Percentiles rank a stretch among this genome's conserved stretches.
phyloP scores from a whole-genome alignment of 1,140 invertebrate species.

The Aplysia californica region DNA sequence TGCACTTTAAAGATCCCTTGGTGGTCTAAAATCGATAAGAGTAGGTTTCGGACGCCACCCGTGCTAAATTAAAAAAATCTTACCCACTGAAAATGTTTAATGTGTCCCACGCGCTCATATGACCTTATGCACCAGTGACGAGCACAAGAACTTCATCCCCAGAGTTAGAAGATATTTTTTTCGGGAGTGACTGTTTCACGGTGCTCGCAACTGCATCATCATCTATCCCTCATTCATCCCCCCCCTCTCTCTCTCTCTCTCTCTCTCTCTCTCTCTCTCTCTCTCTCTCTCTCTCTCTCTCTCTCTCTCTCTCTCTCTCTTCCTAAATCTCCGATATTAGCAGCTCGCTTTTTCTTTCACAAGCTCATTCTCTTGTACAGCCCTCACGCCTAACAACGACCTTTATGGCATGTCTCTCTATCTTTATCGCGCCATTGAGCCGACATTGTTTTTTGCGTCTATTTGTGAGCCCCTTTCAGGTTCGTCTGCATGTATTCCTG shows the following conservation, averaged over 20 bases:
- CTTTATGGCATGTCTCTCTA: neutral
- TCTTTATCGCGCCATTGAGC: neutral
- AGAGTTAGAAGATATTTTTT: neutral
- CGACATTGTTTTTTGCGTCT: neutral
- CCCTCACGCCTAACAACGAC: neutral
- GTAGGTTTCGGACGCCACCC: no score
- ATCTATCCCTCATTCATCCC: no score
- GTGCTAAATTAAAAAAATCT: no score
- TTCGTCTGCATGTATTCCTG: neutral
- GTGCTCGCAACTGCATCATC: no score
- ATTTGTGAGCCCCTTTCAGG: neutral
- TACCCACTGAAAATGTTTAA: no score
- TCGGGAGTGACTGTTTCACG: no score
- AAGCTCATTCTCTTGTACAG: neutral
- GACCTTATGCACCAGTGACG: neutral
- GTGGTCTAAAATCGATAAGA: no score
- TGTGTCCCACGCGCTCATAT: no score
- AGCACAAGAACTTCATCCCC: neutral
- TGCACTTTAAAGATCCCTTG: no score
- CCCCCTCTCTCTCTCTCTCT: neutral
- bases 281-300: neutral
- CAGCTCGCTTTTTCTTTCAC: neutral
- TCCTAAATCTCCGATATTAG: neutral
- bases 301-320: conserved; percentile 9
- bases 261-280: neutral